These are phyloP conservation scores for Petroica traversi DNA, from an alignment of 2,113 vertebrate genomes.

Conservation along the genomic window DNA sequence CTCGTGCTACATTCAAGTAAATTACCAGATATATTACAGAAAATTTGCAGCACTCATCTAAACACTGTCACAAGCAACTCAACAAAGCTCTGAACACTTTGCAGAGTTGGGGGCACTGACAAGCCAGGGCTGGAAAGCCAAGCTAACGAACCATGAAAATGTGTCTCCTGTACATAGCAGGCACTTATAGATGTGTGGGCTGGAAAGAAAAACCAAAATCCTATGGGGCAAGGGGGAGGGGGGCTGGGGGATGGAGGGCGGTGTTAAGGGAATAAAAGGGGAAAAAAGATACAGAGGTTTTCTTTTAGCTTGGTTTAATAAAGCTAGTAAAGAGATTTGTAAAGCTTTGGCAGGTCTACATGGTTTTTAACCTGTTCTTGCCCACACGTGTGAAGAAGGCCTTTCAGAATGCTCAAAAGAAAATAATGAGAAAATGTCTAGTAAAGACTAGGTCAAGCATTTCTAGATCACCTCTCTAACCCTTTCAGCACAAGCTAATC, in stretches of 20 bases:
- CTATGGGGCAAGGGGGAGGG: neutral
- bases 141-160: neutral
- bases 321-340: neutral
- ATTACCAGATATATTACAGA: constrained; percentile 30
- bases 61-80: neutral
- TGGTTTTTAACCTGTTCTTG: constrained; percentile 5
- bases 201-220: neutral
- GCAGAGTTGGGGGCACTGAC: neutral
- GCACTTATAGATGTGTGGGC: neutral
- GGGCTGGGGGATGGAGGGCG: rapidly evolving
- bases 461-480: constrained; percentile 38
- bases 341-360: neutral
- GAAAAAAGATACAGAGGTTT: neutral
- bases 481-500: constrained; percentile 37
- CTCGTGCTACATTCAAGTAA: neutral
- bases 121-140: neutral
- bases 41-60: neutral
- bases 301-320: constrained; percentile 8
- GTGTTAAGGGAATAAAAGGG: neutral
- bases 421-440: constrained; percentile 12
- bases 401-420: neutral
- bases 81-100: neutral
- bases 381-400: neutral
- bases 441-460: neutral
- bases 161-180: neutral